Percentiles rank a stretch among this genome's conserved stretches.
phyloP scores from a whole-genome alignment of 2,113 vertebrate species.

The Abramis brama region DNA sequence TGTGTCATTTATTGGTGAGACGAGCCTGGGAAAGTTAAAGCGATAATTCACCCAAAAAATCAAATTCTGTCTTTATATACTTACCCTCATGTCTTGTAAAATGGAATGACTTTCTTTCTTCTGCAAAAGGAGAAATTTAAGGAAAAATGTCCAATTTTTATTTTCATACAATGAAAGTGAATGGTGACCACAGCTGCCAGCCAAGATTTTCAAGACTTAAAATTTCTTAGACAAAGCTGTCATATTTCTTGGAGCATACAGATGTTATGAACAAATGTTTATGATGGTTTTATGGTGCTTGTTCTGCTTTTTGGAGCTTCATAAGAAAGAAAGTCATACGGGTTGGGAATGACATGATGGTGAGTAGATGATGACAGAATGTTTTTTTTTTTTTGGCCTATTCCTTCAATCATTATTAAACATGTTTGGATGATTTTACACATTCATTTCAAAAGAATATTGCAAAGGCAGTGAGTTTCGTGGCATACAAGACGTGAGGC shows the following conservation, averaged over 20 bases:
- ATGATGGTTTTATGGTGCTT: not conserved
- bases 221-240: not conserved
- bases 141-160: not conserved
- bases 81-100: not conserved
- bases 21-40: not conserved
- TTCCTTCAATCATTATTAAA: conserved; percentile 8
- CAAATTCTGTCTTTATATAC: not conserved
- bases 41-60: not conserved
- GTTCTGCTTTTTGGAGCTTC: too few species aligned
- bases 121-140: not conserved
- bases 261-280: not conserved
- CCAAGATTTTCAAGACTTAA: not conserved
- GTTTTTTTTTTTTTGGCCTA: not conserved
- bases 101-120: not conserved
- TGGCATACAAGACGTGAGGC: not conserved
- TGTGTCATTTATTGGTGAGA: not conserved
- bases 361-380: not conserved
- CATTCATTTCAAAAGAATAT: not conserved
- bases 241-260: not conserved
- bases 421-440: not conserved
- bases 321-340: not conserved
- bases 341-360: not conserved
- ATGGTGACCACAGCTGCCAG: not conserved
- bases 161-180: not conserved
- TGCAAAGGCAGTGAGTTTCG: not conserved